Base-by-base conservation (phyloP, 30 jellyfish, hydroid and myxozoan species). In the Morbakka virulenta region DNA sequence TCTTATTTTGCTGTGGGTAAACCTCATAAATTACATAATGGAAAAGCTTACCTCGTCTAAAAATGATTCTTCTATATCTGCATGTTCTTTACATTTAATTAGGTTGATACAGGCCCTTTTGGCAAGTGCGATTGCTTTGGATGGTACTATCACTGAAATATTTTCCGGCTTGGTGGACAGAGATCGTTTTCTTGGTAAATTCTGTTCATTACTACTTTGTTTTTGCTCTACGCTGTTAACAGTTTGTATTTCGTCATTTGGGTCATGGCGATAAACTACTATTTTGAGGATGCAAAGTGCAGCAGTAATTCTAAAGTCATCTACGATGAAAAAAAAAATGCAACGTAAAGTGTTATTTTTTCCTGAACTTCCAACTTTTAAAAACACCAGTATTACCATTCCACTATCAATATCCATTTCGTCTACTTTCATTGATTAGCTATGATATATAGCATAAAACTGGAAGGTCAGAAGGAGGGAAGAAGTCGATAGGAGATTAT, bases 51-150 rank as follows among this genome's bases (percentile, higher is more conserved):
- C 95, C 74, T 73, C 83, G 31, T 41, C 36, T 57, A 17, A 26
- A 27, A 62, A 63, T 14, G 62, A 86, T 28, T 49, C 88, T 32
- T 89, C 95, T 9, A 89, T 89, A 49, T 82, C 95, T 17, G 63
- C 57, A 57, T 89, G 97, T 14, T 76, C 83, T 63, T 70, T 76
- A 28, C 82, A 52, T 32, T 69, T 78, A 2, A 89, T 26, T 57
- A 50, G 83, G n/a, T 75, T 79, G 4, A 76, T 68, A 49, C 97
- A 82, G 0, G 95, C 97, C 52, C 83, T 82, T 77, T 81, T 57
- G 0, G 95, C 95, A 4, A 89, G 83, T 20, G 62, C 61, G 31
- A 89, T 35, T 17, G 88, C 89, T 30, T 73, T 51, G 21, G 93
- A 2, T 30, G 97, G 32, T 12, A 86, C n/a, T n/a, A n/a, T n/a